phyloP scores from a whole-genome alignment of 2,797 vertebrate species.

The Myotis planiceps region DNA sequence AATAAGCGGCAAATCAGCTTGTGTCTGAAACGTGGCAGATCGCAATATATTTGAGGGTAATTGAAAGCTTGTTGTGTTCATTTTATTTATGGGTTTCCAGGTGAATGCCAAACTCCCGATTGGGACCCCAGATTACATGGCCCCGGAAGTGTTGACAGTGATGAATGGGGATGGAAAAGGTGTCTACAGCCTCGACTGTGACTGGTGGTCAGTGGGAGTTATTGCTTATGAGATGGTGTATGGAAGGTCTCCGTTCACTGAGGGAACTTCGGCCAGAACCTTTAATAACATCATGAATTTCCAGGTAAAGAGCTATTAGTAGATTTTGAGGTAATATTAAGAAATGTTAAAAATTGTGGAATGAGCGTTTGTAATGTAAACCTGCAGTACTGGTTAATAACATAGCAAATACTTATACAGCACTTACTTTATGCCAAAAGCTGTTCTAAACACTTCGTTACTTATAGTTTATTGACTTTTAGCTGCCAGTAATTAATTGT shows the following conservation, averaged over 20 bases:
- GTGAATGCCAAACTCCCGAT: conserved; percentile 91
- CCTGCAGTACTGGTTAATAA: not conserved
- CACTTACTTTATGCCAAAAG: not conserved
- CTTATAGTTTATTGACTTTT: not conserved
- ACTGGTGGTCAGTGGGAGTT: conserved; percentile 98
- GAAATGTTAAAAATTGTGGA: not conserved
- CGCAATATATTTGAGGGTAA: conserved; percentile 11
- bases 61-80: conserved; percentile 21
- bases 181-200: conserved; percentile 92
- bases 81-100: conserved; percentile 84
- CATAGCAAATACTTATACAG: not conserved
- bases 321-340: not conserved
- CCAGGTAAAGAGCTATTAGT: conserved; percentile 87
- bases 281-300: conserved; percentile 96
- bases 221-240: conserved; percentile 98
- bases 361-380: not conserved
- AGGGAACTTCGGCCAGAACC: conserved; percentile 93
- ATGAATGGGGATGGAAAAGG: conserved; percentile 88
- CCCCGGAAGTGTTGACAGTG: conserved; percentile 92
- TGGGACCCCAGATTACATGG: conserved; percentile 94
- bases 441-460: not conserved
- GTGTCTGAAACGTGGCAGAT: not conserved
- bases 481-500: not conserved
- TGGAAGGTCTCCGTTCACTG: conserved; percentile 92
- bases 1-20: conserved; percentile 46